These are phyloP conservation scores for Daphoenositta chrysoptera DNA, from an alignment of 2,113 vertebrate genomes.

Conservation along the genomic window DNA sequence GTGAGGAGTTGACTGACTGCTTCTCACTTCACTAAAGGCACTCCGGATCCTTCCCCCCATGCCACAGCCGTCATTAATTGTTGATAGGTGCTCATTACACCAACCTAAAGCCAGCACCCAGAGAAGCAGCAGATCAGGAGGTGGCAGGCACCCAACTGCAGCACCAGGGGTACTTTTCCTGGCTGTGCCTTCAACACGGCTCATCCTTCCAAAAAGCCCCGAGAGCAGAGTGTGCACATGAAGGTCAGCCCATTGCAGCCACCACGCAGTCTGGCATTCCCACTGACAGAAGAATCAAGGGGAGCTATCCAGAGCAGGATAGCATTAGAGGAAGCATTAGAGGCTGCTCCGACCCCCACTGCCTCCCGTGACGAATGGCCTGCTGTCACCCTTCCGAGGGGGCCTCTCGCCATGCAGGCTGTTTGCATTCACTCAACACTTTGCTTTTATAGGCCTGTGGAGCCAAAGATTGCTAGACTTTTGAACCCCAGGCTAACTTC, in stretches of 20 bases:
- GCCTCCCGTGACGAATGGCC: constrained; percentile 66
- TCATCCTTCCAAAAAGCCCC: not conserved
- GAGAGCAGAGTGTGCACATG: not conserved
- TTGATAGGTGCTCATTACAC: constrained; percentile 35
- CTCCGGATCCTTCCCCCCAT: constrained; percentile 25
- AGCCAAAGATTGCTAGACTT: constrained; percentile 79
- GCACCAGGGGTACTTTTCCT: not conserved
- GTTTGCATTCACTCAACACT: constrained; percentile 80
- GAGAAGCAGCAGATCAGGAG: not conserved
- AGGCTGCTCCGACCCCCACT: constrained; percentile 14
- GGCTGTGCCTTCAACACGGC: not conserved
- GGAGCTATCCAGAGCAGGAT: constrained; percentile 24
- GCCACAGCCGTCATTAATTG: constrained; percentile 22
- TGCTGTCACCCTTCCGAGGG: constrained; percentile 43
- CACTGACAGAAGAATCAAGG: not conserved
- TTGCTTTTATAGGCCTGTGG: constrained; percentile 75
- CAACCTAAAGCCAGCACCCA: not conserved
- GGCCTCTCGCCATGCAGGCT: constrained; percentile 54
- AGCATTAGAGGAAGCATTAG: not conserved
- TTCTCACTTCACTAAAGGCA: constrained; percentile 66
- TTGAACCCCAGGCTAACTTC: constrained; percentile 74
- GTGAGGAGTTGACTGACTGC: constrained; percentile 67
- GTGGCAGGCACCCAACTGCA: not conserved
- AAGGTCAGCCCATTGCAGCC: constrained; percentile 23
- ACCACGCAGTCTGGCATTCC: constrained; percentile 37